Evolutionary conservation across 1,140 invertebrate genomes (phyloP).

Genomic region (Gryon sp.): DNA sequence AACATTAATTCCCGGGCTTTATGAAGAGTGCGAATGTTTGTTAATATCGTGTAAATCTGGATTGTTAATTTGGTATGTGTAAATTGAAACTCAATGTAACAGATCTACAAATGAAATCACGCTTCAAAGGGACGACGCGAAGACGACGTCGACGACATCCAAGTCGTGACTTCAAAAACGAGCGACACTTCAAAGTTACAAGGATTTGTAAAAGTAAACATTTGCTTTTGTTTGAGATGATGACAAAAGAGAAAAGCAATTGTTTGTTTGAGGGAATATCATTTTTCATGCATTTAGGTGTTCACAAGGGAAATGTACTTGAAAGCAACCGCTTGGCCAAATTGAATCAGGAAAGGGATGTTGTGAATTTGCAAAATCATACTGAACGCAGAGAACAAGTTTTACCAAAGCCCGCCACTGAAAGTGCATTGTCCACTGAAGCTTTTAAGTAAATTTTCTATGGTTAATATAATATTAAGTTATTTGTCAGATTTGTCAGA

Average conservation of each 20-base stretch:
- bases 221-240: constrained; percentile 3
- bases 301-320: neutral
- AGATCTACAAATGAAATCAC: constrained; percentile 14
- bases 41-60: too few species aligned
- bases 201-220: constrained; percentile 35
- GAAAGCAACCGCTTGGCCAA: neutral
- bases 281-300: constrained; percentile 27
- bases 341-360: neutral
- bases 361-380: neutral
- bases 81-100: too few species aligned
- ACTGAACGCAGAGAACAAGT: constrained; percentile 7
- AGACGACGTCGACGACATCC: neutral
- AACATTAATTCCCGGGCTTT: too few species aligned
- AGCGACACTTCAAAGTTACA: neutral
- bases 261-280: constrained; percentile 7
- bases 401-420: neutral
- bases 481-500: too few species aligned
- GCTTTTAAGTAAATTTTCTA: constrained; percentile 32
- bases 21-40: too few species aligned
- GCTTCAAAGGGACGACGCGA: too few species aligned
- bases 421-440: constrained; percentile 24
- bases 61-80: too few species aligned
- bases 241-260: neutral
- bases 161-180: neutral
- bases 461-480: too few species aligned